Percentiles rank a stretch among this genome's conserved stretches.
These are phyloP conservation scores for Leptinotarsa undecemlineata DNA, from an alignment of 1,140 invertebrate genomes.

Conservation along the genomic window DNA sequence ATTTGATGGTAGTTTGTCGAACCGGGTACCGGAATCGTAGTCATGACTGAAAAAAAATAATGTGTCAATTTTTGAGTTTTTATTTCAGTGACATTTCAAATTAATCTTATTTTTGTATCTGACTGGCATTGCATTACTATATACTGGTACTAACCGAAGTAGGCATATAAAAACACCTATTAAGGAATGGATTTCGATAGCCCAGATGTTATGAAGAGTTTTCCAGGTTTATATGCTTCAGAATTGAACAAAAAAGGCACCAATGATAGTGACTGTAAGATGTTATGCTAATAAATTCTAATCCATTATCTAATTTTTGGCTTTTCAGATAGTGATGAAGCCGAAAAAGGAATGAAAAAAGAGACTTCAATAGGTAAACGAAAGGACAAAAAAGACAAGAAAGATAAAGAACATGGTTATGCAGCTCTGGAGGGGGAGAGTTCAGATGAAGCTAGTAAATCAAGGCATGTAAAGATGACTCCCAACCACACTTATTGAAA, in stretches of 20 bases:
- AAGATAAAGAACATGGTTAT: conserved; percentile 83
- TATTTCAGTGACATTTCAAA: no score
- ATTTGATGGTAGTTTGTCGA: no score
- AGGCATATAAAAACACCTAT: background rate
- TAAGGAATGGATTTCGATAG: conserved; percentile 83
- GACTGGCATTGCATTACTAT: no score
- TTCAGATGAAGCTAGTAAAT: conserved; percentile 80
- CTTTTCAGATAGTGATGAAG: conserved; percentile 53
- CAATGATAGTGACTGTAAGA: conserved; percentile 86
- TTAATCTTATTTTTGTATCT: no score
- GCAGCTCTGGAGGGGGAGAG: conserved; percentile 90
- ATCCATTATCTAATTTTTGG: conserved; percentile 29
- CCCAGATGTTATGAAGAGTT: conserved; percentile 87
- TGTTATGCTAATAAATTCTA: conserved; percentile 30
- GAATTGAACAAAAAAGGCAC: conserved; percentile 73
- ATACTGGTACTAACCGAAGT: no score
- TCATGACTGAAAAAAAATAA: no score
- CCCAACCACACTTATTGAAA: no score
- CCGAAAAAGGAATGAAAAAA: conserved; percentile 59
- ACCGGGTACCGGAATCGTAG: no score
- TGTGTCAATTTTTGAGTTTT: no score
- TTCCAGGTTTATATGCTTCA: conserved; percentile 83
- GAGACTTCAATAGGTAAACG: conserved; percentile 63
- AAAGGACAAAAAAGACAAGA: conserved; percentile 83
- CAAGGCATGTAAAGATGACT: conserved; percentile 9